Conservation (phyloP, 2,888 invertebrate genomes). For the Salticus scenicus region DNA sequence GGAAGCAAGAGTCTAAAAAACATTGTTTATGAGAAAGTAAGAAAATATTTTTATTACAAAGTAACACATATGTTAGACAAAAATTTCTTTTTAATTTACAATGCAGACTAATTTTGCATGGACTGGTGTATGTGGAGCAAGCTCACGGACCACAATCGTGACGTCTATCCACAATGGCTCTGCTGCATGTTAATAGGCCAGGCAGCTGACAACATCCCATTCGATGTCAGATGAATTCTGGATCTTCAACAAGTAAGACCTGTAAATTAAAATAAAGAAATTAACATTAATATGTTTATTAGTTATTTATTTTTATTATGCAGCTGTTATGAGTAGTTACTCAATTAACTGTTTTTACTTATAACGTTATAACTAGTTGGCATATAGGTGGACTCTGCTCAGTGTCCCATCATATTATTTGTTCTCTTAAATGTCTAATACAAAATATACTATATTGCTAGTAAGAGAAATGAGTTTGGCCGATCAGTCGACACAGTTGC, state of each 20-base stretch:
- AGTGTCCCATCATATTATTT: too few relatives aligned
- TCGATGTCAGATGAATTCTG: conserved; percentile 21
- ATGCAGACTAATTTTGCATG: conserved; percentile 40
- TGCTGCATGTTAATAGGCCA: not conserved
- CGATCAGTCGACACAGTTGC: too few relatives aligned
- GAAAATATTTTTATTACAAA: conserved; percentile 13
- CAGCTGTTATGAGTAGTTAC: too few relatives aligned
- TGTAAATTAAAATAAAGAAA: not conserved
- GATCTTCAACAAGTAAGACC: conserved; percentile 28
- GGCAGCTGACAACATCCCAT: not conserved
- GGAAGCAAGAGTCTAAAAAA: too few relatives aligned
- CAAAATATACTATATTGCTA: too few relatives aligned
- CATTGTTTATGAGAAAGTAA: conserved; percentile 3
- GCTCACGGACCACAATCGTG: conserved; percentile 39
- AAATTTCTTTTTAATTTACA: conserved; percentile 39
- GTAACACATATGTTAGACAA: conserved; percentile 13
- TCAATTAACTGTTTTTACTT: too few relatives aligned
- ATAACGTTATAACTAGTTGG: too few relatives aligned
- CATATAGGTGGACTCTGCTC: too few relatives aligned
- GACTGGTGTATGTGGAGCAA: not conserved
- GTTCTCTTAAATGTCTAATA: too few relatives aligned
- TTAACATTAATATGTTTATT: too few relatives aligned
- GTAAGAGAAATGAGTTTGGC: too few relatives aligned
- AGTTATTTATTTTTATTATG: too few relatives aligned
- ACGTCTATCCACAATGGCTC: conserved; percentile 15